phyloP scores from a whole-genome alignment of 2,113 vertebrate genomes.

The Baryphthengus martii region DNA sequence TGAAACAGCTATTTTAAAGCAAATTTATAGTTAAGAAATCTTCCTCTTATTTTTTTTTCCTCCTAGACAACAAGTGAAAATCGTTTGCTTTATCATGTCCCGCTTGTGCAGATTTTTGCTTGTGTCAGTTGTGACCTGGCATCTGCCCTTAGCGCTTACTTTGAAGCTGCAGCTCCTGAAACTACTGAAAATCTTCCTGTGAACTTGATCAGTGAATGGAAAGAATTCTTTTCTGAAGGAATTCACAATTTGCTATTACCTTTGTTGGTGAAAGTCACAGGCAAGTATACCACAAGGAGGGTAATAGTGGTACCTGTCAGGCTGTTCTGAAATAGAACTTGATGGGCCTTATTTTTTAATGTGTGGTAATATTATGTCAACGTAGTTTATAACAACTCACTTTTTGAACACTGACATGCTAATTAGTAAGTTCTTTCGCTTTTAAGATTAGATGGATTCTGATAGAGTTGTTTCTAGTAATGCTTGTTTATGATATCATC shows the following conservation, averaged over 20 bases:
- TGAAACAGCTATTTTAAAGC: background rate
- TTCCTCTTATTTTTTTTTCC: background rate
- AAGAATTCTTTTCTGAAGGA: conserved; percentile 91
- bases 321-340: background rate
- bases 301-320: background rate
- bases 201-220: conserved; percentile 87
- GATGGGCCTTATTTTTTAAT: background rate
- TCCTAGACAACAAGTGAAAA: conserved; percentile 85
- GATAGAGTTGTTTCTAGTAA: background rate
- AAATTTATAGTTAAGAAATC: background rate
- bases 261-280: conserved; percentile 85
- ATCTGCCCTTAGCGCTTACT: conserved; percentile 82
- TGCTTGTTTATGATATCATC: background rate
- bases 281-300: conserved; percentile 65
- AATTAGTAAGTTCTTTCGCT: too few species aligned
- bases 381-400: background rate
- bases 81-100: conserved; percentile 75
- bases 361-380: background rate
- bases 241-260: conserved; percentile 88
- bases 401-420: background rate
- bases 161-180: conserved; percentile 73
- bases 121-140: conserved; percentile 85
- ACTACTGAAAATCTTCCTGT: conserved; percentile 76
- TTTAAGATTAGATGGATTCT: background rate
- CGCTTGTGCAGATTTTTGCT: conserved; percentile 87